A percentile compares a stretch with the other conserved stretches of the same genome.
phyloP scores from a whole-genome alignment of 2,113 vertebrate species.

The Aphyosemion australe region DNA sequence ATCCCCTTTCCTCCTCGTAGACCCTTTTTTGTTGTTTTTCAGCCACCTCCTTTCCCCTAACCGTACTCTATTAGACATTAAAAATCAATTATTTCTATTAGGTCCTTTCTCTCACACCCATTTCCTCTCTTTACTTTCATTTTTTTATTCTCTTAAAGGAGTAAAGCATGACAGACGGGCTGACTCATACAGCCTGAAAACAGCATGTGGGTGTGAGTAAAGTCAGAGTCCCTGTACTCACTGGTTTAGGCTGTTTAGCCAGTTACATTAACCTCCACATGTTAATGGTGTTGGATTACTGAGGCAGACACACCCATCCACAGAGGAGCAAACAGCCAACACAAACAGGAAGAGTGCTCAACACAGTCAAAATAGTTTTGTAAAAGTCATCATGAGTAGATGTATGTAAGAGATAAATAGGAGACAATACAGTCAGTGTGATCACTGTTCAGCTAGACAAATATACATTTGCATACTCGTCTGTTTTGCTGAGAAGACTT shows the following conservation, averaged over 20 bases:
- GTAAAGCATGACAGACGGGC: constrained; percentile 14
- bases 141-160: neutral
- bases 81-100: constrained; percentile 6
- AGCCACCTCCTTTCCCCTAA: constrained; percentile 14
- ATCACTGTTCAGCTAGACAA: neutral
- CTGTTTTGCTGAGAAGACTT: neutral
- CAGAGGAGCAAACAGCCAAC: constrained; percentile 53
- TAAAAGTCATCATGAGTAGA: constrained; percentile 9
- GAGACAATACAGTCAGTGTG: neutral
- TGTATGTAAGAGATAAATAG: constrained; percentile 14
- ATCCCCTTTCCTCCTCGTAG: constrained; percentile 7
- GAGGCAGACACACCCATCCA: constrained; percentile 80
- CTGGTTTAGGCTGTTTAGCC: constrained; percentile 87
- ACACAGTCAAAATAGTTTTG: constrained; percentile 12
- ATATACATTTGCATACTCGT: neutral
- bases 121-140: constrained; percentile 13
- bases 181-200: constrained; percentile 50
- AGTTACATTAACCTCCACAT: constrained; percentile 80
- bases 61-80: constrained; percentile 4
- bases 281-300: constrained; percentile 90
- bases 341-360: constrained; percentile 64
- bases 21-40: constrained; percentile 33
- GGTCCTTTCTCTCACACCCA: constrained; percentile 20
- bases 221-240: constrained; percentile 48
- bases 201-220: constrained; percentile 57